Percentiles rank a stretch among this genome's conserved stretches.
phyloP scores from a whole-genome alignment of 2,797 vertebrate species.

The Pipistrellus pygmaeus region DNA sequence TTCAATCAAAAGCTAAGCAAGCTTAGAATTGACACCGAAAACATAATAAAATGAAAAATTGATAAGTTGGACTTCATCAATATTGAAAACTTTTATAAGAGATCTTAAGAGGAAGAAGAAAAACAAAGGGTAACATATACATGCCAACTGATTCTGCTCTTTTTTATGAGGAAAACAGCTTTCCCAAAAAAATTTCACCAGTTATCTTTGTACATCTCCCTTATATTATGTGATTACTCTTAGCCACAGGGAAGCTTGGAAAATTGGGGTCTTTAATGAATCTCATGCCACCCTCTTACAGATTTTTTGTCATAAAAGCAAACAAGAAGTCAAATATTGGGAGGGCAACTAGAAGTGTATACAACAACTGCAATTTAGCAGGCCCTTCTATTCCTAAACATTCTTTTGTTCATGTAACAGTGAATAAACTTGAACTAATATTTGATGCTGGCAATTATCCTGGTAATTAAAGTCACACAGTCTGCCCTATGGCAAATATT shows the following conservation, averaged over 20 bases:
- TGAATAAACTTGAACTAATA: background rate
- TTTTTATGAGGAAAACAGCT: background rate
- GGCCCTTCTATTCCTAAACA: background rate
- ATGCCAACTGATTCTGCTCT: background rate
- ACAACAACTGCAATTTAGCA: background rate
- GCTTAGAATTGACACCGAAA: background rate
- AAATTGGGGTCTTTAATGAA: background rate
- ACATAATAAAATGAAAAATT: background rate
- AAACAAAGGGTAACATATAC: background rate
- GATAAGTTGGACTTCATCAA: background rate
- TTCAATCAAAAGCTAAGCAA: background rate
- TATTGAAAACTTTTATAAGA: background rate
- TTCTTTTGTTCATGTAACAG: background rate
- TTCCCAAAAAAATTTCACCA: background rate
- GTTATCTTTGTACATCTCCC: background rate
- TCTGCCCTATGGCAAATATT: background rate
- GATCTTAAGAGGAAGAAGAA: background rate
- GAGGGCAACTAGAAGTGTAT: background rate
- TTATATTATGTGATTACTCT: background rate
- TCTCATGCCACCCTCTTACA: background rate
- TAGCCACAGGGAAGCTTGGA: background rate
- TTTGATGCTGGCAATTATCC: background rate
- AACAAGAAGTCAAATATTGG: background rate
- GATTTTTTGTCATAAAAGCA: background rate
- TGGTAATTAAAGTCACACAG: background rate